phyloP scores from a whole-genome alignment of 2,797 vertebrate genomes.

The Euthynnus affinis region DNA sequence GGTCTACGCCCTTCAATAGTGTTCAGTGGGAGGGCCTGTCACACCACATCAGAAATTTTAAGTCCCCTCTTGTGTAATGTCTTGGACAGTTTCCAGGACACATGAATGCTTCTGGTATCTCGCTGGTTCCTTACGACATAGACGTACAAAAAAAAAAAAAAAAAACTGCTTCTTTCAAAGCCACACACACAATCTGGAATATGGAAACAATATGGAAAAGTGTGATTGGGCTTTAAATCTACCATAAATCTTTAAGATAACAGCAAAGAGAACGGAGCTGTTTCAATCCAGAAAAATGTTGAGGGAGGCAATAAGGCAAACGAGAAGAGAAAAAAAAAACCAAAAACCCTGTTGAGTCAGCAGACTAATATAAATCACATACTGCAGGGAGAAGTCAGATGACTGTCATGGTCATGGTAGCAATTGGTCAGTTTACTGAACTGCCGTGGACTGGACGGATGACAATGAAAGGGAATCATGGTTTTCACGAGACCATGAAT shows the following conservation, averaged over 20 bases:
- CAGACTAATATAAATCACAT: slow-evolving; percentile 75
- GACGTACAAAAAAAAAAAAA: slow-evolving; percentile 31
- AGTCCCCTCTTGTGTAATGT: slow-evolving; percentile 73
- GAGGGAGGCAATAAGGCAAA: slow-evolving; percentile 40
- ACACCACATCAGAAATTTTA: slow-evolving; percentile 68
- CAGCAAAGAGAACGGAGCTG: not conserved
- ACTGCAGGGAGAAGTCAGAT: slow-evolving; percentile 79
- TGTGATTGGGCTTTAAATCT: slow-evolving; percentile 26
- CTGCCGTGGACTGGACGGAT: slow-evolving; percentile 48
- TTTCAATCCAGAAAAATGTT: slow-evolving; percentile 17
- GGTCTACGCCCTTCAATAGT: slow-evolving; percentile 70
- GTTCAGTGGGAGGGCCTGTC: slow-evolving; percentile 66
- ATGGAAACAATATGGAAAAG: slow-evolving; percentile 37
- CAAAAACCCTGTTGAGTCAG: slow-evolving; percentile 71
- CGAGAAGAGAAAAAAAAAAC: not conserved
- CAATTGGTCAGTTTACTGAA: slow-evolving; percentile 66
- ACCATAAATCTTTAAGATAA: not conserved
- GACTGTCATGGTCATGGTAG: slow-evolving; percentile 71
- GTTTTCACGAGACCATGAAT: slow-evolving; percentile 53
- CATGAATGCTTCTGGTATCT: slow-evolving; percentile 60
- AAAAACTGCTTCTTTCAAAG: slow-evolving; percentile 32
- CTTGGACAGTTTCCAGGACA: slow-evolving; percentile 69
- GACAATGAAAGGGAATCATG: slow-evolving; percentile 39
- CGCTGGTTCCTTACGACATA: slow-evolving; percentile 37
- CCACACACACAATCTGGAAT: not conserved